Conservation (phyloP, 2,113 vertebrate genomes). For the Rhinichthys klamathensis region DNA sequence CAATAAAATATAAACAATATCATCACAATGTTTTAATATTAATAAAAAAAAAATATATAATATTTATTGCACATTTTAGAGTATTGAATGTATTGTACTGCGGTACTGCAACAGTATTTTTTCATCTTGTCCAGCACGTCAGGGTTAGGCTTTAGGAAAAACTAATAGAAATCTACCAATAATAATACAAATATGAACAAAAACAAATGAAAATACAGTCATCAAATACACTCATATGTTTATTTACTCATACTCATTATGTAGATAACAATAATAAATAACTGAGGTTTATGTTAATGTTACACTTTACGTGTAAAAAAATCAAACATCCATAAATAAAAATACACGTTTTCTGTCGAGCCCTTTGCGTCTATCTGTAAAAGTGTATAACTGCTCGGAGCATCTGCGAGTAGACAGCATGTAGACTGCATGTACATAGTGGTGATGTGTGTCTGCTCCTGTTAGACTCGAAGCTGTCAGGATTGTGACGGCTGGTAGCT, state of each 20-base stretch:
- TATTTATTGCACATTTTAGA: background rate
- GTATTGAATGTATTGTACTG: background rate
- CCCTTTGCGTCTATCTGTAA: background rate
- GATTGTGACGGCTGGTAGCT: background rate
- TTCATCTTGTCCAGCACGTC: background rate
- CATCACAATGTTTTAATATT: background rate
- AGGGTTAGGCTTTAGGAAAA: no score
- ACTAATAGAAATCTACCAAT: no score
- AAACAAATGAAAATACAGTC: background rate
- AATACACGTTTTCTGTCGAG: background rate
- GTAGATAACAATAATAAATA: background rate
- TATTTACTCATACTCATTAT: no score
- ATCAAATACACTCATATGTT: background rate
- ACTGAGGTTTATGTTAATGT: background rate
- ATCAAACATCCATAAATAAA: background rate
- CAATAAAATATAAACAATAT: background rate
- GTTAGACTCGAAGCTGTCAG: slow-evolving; percentile 36
- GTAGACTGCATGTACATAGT: slow-evolving; percentile 21
- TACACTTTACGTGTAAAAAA: background rate
- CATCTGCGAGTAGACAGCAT: background rate
- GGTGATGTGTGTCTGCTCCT: slow-evolving; percentile 20
- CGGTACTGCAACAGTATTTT: background rate
- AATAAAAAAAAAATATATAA: background rate
- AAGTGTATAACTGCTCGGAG: background rate
- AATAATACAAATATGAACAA: no score